phyloP scores from a whole-genome alignment of 2,797 vertebrate genomes.

The Halcyon chelicuti region DNA sequence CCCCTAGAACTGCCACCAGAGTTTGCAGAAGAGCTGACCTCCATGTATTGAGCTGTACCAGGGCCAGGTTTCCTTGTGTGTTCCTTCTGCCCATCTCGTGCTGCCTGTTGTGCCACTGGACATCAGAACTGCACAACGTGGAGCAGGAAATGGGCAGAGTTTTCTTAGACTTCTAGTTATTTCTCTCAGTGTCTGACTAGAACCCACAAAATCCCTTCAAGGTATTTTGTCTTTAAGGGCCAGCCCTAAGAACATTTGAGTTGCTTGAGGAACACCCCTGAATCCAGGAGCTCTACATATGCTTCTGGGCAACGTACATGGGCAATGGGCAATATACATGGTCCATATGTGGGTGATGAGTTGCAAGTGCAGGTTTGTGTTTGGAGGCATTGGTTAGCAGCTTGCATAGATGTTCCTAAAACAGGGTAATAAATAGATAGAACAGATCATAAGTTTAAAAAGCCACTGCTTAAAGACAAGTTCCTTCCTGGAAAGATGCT shows the following conservation, averaged over 20 bases:
- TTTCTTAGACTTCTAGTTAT: background rate
- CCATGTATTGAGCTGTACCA: background rate
- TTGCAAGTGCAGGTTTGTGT: background rate
- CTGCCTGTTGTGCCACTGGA: background rate
- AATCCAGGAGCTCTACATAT: background rate
- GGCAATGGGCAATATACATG: background rate
- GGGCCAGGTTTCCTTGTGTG: background rate
- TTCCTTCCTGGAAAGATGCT: constrained; percentile 51
- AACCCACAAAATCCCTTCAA: background rate
- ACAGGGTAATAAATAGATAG: background rate
- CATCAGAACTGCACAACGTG: background rate
- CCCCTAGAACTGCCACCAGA: background rate
- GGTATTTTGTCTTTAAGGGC: background rate
- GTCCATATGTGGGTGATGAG: background rate
- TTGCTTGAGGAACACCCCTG: background rate
- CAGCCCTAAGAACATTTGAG: background rate
- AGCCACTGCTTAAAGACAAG: background rate
- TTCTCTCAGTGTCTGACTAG: background rate
- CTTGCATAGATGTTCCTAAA: background rate
- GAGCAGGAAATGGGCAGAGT: background rate
- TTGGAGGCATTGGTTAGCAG: background rate
- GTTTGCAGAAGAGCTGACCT: background rate
- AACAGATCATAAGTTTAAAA: constrained; percentile 5
- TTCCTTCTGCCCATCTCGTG: background rate
- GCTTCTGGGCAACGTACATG: background rate